These are phyloP conservation scores for Physella acuta DNA, from an alignment of 1,140 invertebrate genomes.

Conservation along the genomic window DNA sequence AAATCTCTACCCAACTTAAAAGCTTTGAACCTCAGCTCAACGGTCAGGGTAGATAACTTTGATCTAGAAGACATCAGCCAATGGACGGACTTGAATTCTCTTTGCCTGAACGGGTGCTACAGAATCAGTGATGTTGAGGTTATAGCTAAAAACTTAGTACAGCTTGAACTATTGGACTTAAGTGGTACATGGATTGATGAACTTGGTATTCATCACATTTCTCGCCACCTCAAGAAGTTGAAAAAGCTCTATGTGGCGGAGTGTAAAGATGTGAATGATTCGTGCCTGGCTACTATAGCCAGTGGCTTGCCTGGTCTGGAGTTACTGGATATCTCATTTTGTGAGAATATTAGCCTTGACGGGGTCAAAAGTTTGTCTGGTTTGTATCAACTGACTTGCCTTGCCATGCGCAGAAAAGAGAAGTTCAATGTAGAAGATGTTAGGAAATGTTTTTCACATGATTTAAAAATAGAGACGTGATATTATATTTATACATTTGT, in stretches of 20 bases:
- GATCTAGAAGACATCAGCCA: constrained; percentile 32
- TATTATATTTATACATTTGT: no score
- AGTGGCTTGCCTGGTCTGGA: background rate
- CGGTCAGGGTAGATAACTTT: constrained; percentile 31
- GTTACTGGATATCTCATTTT: background rate
- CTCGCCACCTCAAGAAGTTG: background rate
- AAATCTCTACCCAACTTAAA: constrained; percentile 28
- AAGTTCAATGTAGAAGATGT: no score
- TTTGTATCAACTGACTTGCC: no score
- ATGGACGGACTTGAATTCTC: constrained; percentile 23
- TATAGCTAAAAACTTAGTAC: constrained; percentile 19
- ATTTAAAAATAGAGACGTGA: no score
- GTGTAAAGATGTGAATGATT: background rate
- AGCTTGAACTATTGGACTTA: background rate
- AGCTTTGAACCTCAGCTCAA: constrained; percentile 24
- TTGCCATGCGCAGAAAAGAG: no score
- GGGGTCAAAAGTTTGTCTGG: constrained; percentile 11
- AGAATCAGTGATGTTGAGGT: constrained; percentile 30
- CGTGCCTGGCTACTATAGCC: background rate
- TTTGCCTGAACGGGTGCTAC: constrained; percentile 37
- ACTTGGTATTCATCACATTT: constrained; percentile 14
- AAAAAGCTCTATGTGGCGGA: background rate
- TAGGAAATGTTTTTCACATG: no score
- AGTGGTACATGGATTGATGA: constrained; percentile 8
- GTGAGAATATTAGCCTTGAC: constrained; percentile 1